Conservation (phyloP, 1,140 invertebrate species). For the Metaphire vulgaris region DNA sequence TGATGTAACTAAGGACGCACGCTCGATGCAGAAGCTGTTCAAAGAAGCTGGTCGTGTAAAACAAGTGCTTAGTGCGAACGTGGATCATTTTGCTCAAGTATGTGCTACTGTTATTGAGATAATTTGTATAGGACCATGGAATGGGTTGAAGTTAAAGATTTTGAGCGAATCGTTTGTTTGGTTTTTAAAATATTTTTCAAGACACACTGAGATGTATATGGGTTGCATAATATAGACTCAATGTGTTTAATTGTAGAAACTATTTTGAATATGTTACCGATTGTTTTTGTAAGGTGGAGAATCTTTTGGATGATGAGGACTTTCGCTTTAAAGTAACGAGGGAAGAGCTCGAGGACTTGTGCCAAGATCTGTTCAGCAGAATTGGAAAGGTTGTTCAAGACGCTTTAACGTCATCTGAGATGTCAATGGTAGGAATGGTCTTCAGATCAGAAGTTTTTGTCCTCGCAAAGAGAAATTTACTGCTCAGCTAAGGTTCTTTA, state of each 20-base stretch:
- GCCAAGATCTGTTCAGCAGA: constrained; percentile 73
- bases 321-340: constrained; percentile 74
- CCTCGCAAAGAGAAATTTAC: too few species aligned
- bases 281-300: constrained; percentile 69
- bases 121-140: too few species aligned
- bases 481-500: too few species aligned
- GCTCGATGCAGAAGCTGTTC: constrained; percentile 89
- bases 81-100: constrained; percentile 81
- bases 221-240: too few species aligned
- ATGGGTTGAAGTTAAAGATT: too few species aligned
- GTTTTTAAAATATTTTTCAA: too few species aligned
- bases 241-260: too few species aligned
- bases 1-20: constrained; percentile 67
- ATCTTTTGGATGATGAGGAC: constrained; percentile 88
- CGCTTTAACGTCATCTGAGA: constrained; percentile 73
- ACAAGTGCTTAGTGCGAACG: constrained; percentile 89
- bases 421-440: constrained; percentile 58
- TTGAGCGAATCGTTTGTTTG: too few species aligned
- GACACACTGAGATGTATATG: too few species aligned
- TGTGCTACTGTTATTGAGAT: constrained; percentile 28
- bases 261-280: too few species aligned
- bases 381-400: constrained; percentile 72
- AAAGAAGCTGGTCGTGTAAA: constrained; percentile 94
- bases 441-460: too few species aligned
- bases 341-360: constrained; percentile 77